Evolutionary conservation across 2,888 invertebrate species (phyloP).

Genomic region (Rhagophthalmus giganteus): DNA sequence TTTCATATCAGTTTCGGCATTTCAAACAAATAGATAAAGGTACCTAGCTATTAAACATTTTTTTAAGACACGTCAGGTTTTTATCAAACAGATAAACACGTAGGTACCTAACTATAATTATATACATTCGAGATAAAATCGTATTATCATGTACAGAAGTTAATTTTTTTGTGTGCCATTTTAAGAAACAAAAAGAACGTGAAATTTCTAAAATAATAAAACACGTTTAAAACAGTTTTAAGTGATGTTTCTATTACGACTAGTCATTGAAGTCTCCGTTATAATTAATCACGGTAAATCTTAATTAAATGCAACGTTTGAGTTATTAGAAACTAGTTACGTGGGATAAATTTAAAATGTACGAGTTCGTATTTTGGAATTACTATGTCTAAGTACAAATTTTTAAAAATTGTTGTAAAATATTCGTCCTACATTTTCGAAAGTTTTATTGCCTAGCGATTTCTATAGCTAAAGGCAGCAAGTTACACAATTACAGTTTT

Average conservation of each 20-base stretch:
- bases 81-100: too few species aligned
- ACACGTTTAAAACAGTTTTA: background rate
- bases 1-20: too few species aligned
- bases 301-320: background rate
- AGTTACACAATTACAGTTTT: constrained; percentile 8
- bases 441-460: constrained; percentile 5
- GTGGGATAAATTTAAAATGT: background rate
- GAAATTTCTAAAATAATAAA: background rate
- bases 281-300: too few species aligned
- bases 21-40: too few species aligned
- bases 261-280: constrained; percentile 8
- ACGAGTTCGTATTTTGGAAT: background rate
- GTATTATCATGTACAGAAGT: too few species aligned
- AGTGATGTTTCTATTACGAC: background rate
- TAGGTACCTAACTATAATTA: too few species aligned
- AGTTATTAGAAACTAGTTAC: background rate
- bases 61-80: too few species aligned
- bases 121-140: too few species aligned
- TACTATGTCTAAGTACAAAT: background rate
- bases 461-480: constrained; percentile 8
- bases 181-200: background rate
- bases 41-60: too few species aligned
- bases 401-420: background rate
- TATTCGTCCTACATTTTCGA: constrained; percentile 10
- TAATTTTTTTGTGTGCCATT: background rate